phyloP scores from a whole-genome alignment of 2,888 invertebrate species.

The Aelia acuminata region DNA sequence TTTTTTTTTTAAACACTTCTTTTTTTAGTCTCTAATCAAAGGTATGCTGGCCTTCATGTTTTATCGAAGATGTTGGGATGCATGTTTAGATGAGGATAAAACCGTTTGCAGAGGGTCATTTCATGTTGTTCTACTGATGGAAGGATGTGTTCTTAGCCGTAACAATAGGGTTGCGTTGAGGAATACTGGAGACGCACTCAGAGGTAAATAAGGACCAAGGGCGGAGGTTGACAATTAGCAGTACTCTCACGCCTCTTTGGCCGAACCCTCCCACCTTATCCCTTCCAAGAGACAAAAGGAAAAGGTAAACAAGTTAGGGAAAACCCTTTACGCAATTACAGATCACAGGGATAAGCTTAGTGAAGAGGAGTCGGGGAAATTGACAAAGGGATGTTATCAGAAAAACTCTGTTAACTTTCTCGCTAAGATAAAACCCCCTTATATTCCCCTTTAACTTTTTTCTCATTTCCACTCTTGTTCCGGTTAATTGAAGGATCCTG shows the following conservation, averaged over 20 bases:
- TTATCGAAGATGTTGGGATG: no score
- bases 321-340: slow-evolving; percentile 44
- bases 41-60: no score
- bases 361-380: slow-evolving; percentile 21
- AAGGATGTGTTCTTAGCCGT: no score
- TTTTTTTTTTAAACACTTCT: no score
- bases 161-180: no score
- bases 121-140: no score
- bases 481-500: neutral
- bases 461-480: neutral
- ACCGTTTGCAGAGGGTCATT: no score
- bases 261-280: neutral
- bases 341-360: slow-evolving; percentile 17
- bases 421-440: neutral
- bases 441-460: slow-evolving; percentile 2
- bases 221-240: slow-evolving; percentile 27
- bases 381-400: slow-evolving; percentile 36
- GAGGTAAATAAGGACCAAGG: no score
- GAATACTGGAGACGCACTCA: no score
- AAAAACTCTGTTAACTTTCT: slow-evolving; percentile 48
- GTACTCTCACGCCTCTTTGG: neutral
- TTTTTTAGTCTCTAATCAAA: no score
- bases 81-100: no score
- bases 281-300: slow-evolving; percentile 14
- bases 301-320: slow-evolving; percentile 38